Percentiles rank a stretch among this genome's conserved stretches.
Evolutionary conservation across 2,797 vertebrate genomes (phyloP).

Genomic region (Glyptemys insculpta): DNA sequence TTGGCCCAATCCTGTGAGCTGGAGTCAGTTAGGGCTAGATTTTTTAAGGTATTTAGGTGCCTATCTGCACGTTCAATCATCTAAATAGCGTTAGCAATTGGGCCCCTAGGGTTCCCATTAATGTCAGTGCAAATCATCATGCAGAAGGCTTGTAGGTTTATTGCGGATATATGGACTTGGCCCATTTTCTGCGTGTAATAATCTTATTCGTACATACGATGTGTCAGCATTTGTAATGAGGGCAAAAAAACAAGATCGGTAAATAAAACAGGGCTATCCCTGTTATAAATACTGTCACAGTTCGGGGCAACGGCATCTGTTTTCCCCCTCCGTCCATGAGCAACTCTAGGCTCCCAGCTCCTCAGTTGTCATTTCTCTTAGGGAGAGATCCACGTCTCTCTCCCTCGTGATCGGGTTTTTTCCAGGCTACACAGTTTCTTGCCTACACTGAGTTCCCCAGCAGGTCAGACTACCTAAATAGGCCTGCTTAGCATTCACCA

Average conservation of each 20-base stretch:
- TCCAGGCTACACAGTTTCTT: neutral
- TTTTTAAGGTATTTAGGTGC: neutral
- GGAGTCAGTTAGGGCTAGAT: neutral
- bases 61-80: neutral
- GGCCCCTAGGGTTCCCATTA: neutral
- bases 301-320: neutral
- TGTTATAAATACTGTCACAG: neutral
- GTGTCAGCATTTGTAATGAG: neutral
- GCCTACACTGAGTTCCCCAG: neutral
- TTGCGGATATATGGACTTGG: neutral
- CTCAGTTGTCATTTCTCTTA: neutral
- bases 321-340: neutral
- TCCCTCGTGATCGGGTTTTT: neutral
- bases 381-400: neutral
- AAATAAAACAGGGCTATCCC: neutral
- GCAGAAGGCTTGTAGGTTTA: neutral
- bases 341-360: neutral
- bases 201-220: neutral
- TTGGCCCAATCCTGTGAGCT: neutral
- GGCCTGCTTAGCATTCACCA: neutral
- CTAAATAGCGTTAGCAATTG: neutral
- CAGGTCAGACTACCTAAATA: neutral
- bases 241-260: accelerated
- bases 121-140: neutral
- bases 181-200: neutral